Evolutionary conservation across 2,888 invertebrate genomes (phyloP), one percentile per base, ranked within the genome.

Genomic region (Romanomermis culicivorax): DNA sequence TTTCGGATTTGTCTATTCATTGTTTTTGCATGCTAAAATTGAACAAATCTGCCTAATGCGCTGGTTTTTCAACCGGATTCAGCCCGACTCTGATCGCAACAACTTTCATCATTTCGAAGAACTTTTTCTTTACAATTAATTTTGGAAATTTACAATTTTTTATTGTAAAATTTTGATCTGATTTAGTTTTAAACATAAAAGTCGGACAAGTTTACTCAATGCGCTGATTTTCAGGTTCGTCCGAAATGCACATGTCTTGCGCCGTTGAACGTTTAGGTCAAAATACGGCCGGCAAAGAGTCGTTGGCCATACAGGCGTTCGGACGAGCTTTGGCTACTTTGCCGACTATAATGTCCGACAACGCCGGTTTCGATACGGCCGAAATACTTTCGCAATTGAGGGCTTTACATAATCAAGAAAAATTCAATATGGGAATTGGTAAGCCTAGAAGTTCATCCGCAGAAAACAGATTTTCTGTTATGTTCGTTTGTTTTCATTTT

Each of bases 281-380:
- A 1, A 81, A 81, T 63, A 89, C 88, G 0, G 78, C 93, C 1
- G 95, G 95, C 62, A 97, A 99, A 73, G 93, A 97, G 74, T 81
- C 95, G 1, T 82, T 91, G 20, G 97, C 95, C 0, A 87, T 88
- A 76, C 95, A 97, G 72, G 81, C 91, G 0, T 95, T 86, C 75
- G 87, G 86, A 29, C 77, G 78, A 59, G 89, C 97, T 23, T 77
- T 99, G 49, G 65, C 60, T 42, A 64, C 65, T 53, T 75, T 99
- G 62, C 97, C 97, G 0, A 85, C 85, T 25, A 85, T 85, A 55
- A 93, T 99, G 60, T 89, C 93, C 42, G 97, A 99, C 72, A 99
- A 99, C 74, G 97, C 87, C 56, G 97, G 97, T 57, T 91, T 85
- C 70, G 97, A 99, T 75, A 89, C 91, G 48, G 86, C 93, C 0